phyloP scores from a whole-genome alignment of 2,888 invertebrate genomes.

The Cephonodes hylas region DNA sequence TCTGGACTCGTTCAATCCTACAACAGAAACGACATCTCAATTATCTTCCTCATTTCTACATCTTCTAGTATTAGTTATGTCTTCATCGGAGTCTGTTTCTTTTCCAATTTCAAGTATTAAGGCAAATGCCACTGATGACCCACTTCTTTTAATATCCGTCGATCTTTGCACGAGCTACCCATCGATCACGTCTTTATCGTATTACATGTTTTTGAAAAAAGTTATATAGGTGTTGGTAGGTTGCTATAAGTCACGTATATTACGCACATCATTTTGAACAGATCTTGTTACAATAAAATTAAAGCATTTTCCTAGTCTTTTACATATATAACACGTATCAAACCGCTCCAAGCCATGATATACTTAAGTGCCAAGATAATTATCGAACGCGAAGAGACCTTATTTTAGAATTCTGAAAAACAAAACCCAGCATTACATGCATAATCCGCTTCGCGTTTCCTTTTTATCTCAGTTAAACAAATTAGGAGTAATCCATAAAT shows the following conservation, averaged over 20 bases:
- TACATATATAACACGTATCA: not conserved
- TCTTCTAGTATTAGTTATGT: conserved; percentile 11
- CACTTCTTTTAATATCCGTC: not conserved
- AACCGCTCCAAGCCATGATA: not conserved
- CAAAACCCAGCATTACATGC: too few species aligned
- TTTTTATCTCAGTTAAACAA: too few species aligned
- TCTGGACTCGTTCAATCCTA: conserved; percentile 70
- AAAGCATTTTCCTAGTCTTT: not conserved
- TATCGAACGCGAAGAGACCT: too few species aligned
- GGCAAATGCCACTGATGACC: not conserved
- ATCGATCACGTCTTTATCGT: too few species aligned
- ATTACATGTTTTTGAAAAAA: too few species aligned
- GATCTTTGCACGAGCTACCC: not conserved
- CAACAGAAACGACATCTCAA: conserved; percentile 76
- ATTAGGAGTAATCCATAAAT: too few species aligned
- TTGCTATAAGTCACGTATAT: too few species aligned
- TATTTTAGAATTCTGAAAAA: too few species aligned
- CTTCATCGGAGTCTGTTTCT: not conserved
- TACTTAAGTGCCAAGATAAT: not conserved
- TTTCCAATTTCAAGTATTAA: not conserved
- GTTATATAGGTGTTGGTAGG: too few species aligned
- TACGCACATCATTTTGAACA: too few species aligned
- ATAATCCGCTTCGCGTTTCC: too few species aligned
- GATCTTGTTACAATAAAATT: not conserved
- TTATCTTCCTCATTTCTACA: conserved; percentile 57